Percentiles rank a stretch among this genome's conserved stretches.
Evolutionary conservation across 2,888 invertebrate species (phyloP).

Genomic region (Neuroscelio doddi): DNA sequence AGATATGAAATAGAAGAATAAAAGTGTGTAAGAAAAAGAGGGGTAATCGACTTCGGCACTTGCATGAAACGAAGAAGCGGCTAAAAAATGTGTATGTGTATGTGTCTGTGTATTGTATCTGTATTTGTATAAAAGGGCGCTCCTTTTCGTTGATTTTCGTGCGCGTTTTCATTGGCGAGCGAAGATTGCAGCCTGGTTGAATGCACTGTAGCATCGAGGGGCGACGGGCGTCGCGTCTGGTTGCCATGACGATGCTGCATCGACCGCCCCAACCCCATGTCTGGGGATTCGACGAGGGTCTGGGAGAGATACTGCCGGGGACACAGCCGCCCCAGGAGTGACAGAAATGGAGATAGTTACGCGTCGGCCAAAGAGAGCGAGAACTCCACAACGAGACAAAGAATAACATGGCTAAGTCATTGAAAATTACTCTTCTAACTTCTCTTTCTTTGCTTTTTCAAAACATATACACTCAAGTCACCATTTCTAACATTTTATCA

Average conservation of each 20-base stretch:
- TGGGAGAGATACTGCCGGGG: conserved; percentile 41
- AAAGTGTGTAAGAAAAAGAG: not conserved
- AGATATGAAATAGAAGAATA: not conserved
- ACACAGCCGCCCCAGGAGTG: conserved; percentile 56
- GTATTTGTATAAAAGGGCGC: conserved; percentile 13
- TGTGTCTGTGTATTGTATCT: not conserved
- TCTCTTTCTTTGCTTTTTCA: too few relatives aligned
- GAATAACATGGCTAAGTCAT: conserved; percentile 1
- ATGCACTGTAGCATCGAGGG: conserved; percentile 73
- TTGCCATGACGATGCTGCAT: conserved; percentile 75
- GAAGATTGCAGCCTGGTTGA: conserved; percentile 67
- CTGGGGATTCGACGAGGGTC: conserved; percentile 57
- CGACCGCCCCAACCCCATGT: conserved; percentile 71
- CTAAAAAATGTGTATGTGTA: not conserved
- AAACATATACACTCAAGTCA: too few relatives aligned
- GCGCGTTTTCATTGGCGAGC: conserved; percentile 57
- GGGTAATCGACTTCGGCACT: not conserved
- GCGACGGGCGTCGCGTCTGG: conserved; percentile 75
- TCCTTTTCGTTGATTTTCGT: conserved; percentile 46
- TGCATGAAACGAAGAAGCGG: too few relatives aligned
- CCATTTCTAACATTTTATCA: too few relatives aligned
- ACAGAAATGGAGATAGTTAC: conserved; percentile 18
- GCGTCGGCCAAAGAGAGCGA: too few relatives aligned
- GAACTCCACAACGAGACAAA: not conserved
- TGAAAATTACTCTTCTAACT: too few relatives aligned